Percentiles rank a stretch among this genome's conserved stretches.
phyloP scores from a whole-genome alignment of 2,797 vertebrate genomes.

The Psittacula echo region DNA sequence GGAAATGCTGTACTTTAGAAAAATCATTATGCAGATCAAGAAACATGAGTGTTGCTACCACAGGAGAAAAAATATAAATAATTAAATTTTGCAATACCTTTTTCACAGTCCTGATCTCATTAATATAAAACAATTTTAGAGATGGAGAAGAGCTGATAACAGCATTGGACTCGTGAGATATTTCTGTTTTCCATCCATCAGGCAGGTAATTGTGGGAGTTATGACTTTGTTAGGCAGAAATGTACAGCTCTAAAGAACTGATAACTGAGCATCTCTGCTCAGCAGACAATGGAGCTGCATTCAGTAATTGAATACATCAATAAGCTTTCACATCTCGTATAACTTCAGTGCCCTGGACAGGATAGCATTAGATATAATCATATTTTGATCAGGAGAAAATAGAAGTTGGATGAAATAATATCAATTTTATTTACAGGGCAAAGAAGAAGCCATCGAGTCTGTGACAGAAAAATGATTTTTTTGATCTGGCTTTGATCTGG shows the following conservation, averaged over 20 bases:
- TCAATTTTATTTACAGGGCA: constrained; percentile 80
- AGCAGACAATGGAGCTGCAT: constrained; percentile 73
- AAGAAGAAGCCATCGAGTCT: constrained; percentile 55
- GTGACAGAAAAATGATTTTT: constrained; percentile 67
- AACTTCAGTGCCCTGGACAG: constrained; percentile 69
- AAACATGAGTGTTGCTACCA: neutral
- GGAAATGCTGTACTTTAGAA: neutral
- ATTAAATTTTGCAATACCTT: constrained; percentile 52
- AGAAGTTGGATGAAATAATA: constrained; percentile 79
- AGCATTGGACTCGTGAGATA: constrained; percentile 67
- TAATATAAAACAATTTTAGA: constrained; percentile 73
- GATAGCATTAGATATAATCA: constrained; percentile 77
- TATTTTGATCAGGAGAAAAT: constrained; percentile 85
- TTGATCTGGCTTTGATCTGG: constrained; percentile 76
- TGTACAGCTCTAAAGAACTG: constrained; percentile 64
- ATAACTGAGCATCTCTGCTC: constrained; percentile 70
- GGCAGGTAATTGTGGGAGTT: constrained; percentile 79
- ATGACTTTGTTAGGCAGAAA: constrained; percentile 78
- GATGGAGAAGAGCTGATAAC: constrained; percentile 62
- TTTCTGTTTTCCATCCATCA: constrained; percentile 77
- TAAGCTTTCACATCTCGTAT: constrained; percentile 81
- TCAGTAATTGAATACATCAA: constrained; percentile 83
- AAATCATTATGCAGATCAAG: constrained; percentile 36
- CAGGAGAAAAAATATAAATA: constrained; percentile 30
- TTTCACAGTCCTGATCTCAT: constrained; percentile 66